Conservation (phyloP, 2,113 vertebrate species). For the Gadus chalcogrammus region DNA sequence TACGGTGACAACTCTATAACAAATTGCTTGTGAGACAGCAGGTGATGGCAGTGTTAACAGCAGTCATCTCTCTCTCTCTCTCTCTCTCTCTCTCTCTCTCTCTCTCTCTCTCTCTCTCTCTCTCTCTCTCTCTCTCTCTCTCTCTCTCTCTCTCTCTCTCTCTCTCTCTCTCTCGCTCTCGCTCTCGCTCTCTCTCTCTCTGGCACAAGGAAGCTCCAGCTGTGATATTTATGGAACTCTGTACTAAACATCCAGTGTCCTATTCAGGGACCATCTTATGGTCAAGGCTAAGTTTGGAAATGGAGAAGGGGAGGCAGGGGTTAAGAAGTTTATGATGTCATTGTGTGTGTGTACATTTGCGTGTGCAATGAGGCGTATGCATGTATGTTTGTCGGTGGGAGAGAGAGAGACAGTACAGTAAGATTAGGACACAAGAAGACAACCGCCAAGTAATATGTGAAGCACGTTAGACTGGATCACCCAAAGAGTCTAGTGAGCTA, state of each 20-base stretch:
- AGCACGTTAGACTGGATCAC: too few relatives aligned
- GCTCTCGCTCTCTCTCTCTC: not conserved
- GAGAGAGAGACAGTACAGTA: too few relatives aligned
- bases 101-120: not conserved
- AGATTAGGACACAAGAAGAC: too few relatives aligned
- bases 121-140: too few relatives aligned
- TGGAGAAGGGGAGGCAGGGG: not conserved
- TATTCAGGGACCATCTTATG: conserved; percentile 59
- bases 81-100: too few relatives aligned
- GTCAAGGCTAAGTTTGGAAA: conserved; percentile 52
- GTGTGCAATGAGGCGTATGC: too few relatives aligned
- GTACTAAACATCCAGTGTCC: conserved; percentile 16
- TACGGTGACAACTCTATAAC: conserved; percentile 70
- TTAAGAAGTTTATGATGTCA: not conserved
- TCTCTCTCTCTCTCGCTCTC: too few relatives aligned
- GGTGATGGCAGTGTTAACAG: conserved; percentile 55
- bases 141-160: conserved; percentile 15
- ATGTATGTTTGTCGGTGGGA: too few relatives aligned
- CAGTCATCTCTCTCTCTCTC: conserved; percentile 28
- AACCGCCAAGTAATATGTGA: too few relatives aligned
- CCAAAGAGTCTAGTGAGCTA: too few relatives aligned
- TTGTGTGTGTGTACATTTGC: too few relatives aligned
- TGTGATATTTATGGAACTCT: conserved; percentile 54
- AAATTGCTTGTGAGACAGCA: conserved; percentile 67
- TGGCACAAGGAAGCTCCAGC: conserved; percentile 56